Evolutionary conservation across 2,797 vertebrate species (phyloP).

Genomic region (Gallirallus australis): DNA sequence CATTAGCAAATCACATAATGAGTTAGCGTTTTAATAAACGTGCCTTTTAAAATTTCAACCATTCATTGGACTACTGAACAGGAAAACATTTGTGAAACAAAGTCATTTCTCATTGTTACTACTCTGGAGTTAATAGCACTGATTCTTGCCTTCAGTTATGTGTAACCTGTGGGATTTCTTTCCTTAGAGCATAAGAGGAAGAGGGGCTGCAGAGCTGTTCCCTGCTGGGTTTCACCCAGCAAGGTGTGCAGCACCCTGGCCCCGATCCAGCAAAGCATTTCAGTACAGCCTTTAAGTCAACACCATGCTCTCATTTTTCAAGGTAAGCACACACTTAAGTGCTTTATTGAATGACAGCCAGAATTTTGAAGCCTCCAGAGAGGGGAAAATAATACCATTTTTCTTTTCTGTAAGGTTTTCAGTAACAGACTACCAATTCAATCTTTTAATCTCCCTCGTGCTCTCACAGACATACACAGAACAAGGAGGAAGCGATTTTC

Average conservation of each 20-base stretch:
- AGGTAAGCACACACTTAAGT: conserved; percentile 62
- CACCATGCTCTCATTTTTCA: conserved; percentile 42
- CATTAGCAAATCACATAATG: conserved; percentile 49
- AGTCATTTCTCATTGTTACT: neutral
- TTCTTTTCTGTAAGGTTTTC: conserved; percentile 52
- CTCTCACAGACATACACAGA: neutral
- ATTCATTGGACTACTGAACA: conserved; percentile 38
- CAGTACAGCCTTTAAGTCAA: conserved; percentile 50
- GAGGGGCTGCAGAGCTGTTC: conserved; percentile 13
- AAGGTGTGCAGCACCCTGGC: conserved; percentile 58
- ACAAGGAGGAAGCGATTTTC: conserved; percentile 44
- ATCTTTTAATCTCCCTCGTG: conserved; percentile 34
- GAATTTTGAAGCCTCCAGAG: conserved; percentile 53
- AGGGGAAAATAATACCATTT: conserved; percentile 57
- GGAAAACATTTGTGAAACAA: conserved; percentile 8
- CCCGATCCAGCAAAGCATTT: conserved; percentile 18
- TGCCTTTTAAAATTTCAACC: conserved; percentile 40
- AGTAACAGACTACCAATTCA: conserved; percentile 41
- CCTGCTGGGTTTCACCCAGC: neutral
- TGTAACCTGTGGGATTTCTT: neutral
- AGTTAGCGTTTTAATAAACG: conserved; percentile 50
- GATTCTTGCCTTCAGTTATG: neutral
- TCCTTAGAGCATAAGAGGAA: neutral
- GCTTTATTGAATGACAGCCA: conserved; percentile 63
- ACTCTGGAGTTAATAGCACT: neutral